Percentiles rank a stretch among this genome's conserved stretches.
Conservation (phyloP, 1,140 invertebrate species). For the Polypedilum pembai region DNA sequence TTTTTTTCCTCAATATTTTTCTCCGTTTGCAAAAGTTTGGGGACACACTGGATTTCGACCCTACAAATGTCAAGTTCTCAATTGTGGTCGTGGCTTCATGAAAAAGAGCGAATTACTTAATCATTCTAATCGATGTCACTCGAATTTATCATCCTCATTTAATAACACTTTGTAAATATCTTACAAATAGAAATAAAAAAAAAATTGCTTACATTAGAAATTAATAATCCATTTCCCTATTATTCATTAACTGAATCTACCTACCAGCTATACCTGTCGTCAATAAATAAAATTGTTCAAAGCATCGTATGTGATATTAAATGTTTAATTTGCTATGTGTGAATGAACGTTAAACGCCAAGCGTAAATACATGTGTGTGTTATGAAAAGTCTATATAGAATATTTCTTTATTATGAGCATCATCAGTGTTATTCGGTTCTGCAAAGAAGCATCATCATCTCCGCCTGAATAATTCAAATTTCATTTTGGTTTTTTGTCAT, state of each 20-base stretch:
- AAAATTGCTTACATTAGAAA: too few relatives aligned
- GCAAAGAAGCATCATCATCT: background rate
- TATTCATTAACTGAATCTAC: too few relatives aligned
- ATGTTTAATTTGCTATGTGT: too few relatives aligned
- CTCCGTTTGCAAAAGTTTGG: background rate
- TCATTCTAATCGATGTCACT: background rate
- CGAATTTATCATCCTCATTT: background rate
- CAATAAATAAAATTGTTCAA: too few relatives aligned
- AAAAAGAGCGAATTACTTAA: background rate
- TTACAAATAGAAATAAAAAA: too few relatives aligned
- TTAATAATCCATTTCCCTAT: too few relatives aligned
- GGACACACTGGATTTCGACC: background rate
- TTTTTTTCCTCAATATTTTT: background rate
- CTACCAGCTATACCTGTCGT: too few relatives aligned
- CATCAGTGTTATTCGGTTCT: background rate
- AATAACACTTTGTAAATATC: background rate
- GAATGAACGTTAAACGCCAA: too few relatives aligned
- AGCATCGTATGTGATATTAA: too few relatives aligned
- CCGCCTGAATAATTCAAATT: background rate
- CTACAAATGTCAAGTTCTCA: background rate
- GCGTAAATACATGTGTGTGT: background rate
- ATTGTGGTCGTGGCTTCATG: background rate
- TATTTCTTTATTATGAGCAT: background rate
- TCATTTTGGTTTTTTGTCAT: constrained; percentile 12
- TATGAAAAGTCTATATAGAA: background rate